phyloP scores from a whole-genome alignment of 1,140 invertebrate genomes.

The Euborellia annulipes region DNA sequence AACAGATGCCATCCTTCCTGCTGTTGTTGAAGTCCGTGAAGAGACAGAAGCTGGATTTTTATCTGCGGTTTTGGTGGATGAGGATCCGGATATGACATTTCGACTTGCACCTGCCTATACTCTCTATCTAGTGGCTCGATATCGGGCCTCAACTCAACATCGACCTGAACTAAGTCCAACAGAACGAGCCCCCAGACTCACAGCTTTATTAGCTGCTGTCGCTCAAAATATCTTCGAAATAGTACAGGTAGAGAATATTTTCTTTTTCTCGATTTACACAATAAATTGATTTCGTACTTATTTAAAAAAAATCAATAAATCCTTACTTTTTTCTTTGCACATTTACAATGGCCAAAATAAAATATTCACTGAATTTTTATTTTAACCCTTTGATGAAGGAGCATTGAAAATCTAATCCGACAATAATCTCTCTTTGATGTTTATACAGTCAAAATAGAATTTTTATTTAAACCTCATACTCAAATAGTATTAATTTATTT shows the following conservation, averaged over 20 bases:
- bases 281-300: too few relatives aligned
- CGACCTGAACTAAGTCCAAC: constrained; percentile 78
- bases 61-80: constrained; percentile 66
- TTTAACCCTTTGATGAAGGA: too few relatives aligned
- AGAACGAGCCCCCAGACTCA: constrained; percentile 78
- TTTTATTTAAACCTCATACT: too few relatives aligned
- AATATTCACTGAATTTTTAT: too few relatives aligned
- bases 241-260: constrained; percentile 42
- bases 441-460: too few relatives aligned
- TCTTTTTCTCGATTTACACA: neutral
- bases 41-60: constrained; percentile 85
- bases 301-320: too few relatives aligned
- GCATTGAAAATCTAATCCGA: too few relatives aligned
- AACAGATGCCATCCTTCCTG: constrained; percentile 80
- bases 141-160: constrained; percentile 84
- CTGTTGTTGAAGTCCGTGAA: constrained; percentile 86
- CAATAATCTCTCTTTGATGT: too few relatives aligned
- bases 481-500: too few relatives aligned
- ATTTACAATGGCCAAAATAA: too few relatives aligned
- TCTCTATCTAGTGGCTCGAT: constrained; percentile 80
- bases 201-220: constrained; percentile 75
- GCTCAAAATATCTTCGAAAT: constrained; percentile 70
- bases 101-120: constrained; percentile 89
- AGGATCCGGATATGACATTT: constrained; percentile 72
- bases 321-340: too few relatives aligned